Conservation (phyloP, 2,797 vertebrate species). For the Hippopotamyrus pictus region DNA sequence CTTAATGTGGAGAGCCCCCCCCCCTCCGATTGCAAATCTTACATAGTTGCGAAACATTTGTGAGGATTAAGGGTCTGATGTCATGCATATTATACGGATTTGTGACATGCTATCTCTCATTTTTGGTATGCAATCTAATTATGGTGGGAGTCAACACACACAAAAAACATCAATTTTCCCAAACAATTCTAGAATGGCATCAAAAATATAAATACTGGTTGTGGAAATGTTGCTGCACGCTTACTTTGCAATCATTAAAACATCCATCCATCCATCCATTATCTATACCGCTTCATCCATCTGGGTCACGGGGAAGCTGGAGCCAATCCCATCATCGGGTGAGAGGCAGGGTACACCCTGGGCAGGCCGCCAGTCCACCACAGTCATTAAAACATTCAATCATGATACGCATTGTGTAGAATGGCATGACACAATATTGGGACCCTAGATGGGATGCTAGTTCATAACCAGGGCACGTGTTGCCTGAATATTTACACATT, state of each 20-base stretch:
- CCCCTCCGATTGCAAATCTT: background rate
- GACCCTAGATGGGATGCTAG: background rate
- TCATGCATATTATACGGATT: background rate
- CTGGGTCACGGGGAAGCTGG: too few relatives aligned
- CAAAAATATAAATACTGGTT: background rate
- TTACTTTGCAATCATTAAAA: background rate
- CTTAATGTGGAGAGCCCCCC: too few relatives aligned
- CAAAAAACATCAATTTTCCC: background rate
- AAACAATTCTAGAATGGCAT: background rate
- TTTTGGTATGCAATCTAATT: background rate
- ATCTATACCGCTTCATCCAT: too few relatives aligned
- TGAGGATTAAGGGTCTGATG: background rate
- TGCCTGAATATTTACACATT: background rate
- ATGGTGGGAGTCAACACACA: background rate
- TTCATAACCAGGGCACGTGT: background rate
- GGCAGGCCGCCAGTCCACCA: too few relatives aligned
- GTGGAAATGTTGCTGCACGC: background rate
- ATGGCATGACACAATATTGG: background rate
- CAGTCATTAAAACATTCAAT: background rate
- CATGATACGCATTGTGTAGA: background rate
- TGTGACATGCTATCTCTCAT: background rate
- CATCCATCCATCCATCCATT: too few relatives aligned
- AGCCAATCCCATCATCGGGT: too few relatives aligned
- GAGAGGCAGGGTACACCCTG: too few relatives aligned
- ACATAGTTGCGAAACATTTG: background rate